These are phyloP conservation scores for Podargus strigoides DNA, from an alignment of 2,797 vertebrate genomes.

Conservation along the genomic window DNA sequence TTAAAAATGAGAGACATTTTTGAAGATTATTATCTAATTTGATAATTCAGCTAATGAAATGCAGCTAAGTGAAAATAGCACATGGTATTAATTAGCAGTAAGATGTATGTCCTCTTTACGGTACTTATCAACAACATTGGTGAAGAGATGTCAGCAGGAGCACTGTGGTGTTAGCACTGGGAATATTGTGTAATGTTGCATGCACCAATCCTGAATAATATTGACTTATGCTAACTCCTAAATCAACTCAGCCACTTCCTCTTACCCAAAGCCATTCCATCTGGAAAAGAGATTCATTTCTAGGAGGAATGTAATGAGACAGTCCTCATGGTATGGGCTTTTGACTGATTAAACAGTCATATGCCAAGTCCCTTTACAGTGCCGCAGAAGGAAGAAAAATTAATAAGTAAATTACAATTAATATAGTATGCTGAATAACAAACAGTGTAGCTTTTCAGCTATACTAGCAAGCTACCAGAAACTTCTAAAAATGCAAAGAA, in stretches of 20 bases:
- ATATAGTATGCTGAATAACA: background rate
- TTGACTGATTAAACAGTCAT: background rate
- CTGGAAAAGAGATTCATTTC: background rate
- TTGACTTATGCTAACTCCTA: background rate
- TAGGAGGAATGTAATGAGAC: background rate
- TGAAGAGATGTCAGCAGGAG: background rate
- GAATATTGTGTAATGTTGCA: background rate
- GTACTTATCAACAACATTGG: background rate
- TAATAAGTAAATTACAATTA: background rate
- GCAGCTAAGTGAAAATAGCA: background rate
- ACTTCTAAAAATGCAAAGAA: background rate
- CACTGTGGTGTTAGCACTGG: background rate
- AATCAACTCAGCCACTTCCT: background rate
- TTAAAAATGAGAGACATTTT: constrained; percentile 2
- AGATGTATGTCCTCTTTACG: background rate
- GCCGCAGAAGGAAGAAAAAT: background rate
- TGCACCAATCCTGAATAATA: background rate
- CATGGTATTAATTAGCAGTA: constrained; percentile 5
- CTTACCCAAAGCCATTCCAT: background rate
- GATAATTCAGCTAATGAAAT: constrained; percentile 13
- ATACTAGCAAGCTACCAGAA: background rate
- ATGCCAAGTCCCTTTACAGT: background rate
- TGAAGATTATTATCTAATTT: constrained; percentile 1
- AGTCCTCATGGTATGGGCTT: background rate
- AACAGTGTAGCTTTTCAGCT: background rate